A percentile compares a stretch with the other conserved stretches of the same genome.
phyloP scores from a whole-genome alignment of 2,888 invertebrate genomes.

The Caenorhabditis plicata region DNA sequence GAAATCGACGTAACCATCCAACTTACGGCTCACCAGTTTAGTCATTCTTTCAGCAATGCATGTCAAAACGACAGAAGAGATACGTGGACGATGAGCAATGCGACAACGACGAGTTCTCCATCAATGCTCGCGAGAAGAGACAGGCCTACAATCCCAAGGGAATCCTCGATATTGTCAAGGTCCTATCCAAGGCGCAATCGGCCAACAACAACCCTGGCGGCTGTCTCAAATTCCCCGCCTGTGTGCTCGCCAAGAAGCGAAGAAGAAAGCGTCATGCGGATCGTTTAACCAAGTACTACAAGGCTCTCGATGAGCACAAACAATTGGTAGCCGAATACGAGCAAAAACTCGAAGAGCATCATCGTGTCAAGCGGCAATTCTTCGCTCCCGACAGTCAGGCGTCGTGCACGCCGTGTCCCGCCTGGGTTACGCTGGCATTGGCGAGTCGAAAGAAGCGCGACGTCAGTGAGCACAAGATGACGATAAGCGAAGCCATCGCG shows the following conservation, averaged over 20 bases:
- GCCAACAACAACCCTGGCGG: slow-evolving; percentile 31
- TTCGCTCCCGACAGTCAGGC: slow-evolving; percentile 53
- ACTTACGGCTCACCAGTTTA: no score
- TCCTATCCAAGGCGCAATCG: slow-evolving; percentile 38
- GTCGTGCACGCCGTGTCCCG: slow-evolving; percentile 58
- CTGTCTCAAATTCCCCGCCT: slow-evolving; percentile 58
- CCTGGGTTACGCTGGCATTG: slow-evolving; percentile 58
- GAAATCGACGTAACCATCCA: no score
- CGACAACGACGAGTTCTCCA: slow-evolving; percentile 49
- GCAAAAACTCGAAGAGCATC: slow-evolving; percentile 36
- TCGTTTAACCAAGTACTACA: slow-evolving; percentile 44
- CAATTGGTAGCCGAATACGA: slow-evolving; percentile 31
- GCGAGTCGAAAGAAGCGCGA: slow-evolving; percentile 46
- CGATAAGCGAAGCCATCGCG: slow-evolving; percentile 45
- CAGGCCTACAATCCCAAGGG: slow-evolving; percentile 57
- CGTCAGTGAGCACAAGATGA: slow-evolving; percentile 19
- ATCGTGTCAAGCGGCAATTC: slow-evolving; percentile 55
- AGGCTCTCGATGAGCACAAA: slow-evolving; percentile 37
- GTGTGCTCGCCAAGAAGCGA: slow-evolving; percentile 54
- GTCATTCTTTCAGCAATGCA: no score
- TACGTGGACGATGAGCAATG: slow-evolving; percentile 31
- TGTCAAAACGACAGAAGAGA: slow-evolving; percentile 39
- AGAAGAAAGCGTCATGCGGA: slow-evolving; percentile 54
- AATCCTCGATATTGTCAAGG: slow-evolving; percentile 53
- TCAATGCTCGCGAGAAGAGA: slow-evolving; percentile 46